Base-by-base conservation (phyloP, 2,888 invertebrate genomes). In the Epinotia brunnichana region DNA sequence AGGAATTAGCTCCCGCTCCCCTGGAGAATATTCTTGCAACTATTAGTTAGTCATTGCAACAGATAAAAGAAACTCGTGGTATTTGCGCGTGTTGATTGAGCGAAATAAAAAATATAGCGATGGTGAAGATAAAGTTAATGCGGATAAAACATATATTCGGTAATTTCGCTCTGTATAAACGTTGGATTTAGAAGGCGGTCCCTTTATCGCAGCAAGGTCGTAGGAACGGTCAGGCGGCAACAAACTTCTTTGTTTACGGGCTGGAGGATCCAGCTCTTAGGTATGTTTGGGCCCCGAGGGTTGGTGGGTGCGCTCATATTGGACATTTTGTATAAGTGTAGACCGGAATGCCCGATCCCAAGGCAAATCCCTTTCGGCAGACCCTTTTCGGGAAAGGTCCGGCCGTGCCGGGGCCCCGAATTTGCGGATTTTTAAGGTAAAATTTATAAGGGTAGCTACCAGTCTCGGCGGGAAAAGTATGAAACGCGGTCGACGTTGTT, bases 381-480 rank as follows among this genome's bases (percentile, higher is more conserved):
- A 90, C 92, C 92, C 91, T 92, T 90, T 90, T 88, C 81, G 87
- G 85, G 87, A 88, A 90, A 89, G 90, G 89, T 89, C 87, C 85
- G 87, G 87, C 90, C 91, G 92, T 91, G 89, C 91, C 90, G 78
- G 83, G 83, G 86, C 82, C 86, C 90, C 90, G 90, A 91, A 92
- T 92, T 93, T 92, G 92, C 90, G 92, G 92, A 93, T 93, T 93
- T 93, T 93, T 93, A 92, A 93, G 92, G 92, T 91, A 89, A 90
- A 92, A 92, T 92, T 92, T 92, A 92, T 92, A 90, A 87, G 90
- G 88, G 87, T 69, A 71, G 71, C 60, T 68, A 70, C 67, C 70
- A 74, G 72, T 68, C 72, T 63, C 39, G 41, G 61, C 56, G 74
- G 74, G 71, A 74, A 73, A 75, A 80, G 79, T 76, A 78, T 78